phyloP scores from a whole-genome alignment of 1,140 invertebrate species.

The Bombyx mandarina region DNA sequence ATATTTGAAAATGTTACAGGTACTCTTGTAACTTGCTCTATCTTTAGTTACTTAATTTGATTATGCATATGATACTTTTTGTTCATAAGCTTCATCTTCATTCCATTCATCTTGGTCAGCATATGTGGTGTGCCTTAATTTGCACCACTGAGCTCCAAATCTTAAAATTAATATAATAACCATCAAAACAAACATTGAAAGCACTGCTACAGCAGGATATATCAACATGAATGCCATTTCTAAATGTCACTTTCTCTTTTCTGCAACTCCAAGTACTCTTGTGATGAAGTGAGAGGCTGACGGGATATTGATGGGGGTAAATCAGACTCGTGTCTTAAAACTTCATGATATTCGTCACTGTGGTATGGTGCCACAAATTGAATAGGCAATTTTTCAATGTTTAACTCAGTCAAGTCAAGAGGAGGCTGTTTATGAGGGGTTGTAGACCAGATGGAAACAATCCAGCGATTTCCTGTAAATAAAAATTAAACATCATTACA shows the following conservation, averaged over 20 bases:
- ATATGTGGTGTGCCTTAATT: constrained; percentile 76
- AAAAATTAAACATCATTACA: constrained; percentile 2
- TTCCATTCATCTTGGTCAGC: constrained; percentile 47
- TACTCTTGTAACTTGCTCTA: no score
- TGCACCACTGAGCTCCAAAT: constrained; percentile 78
- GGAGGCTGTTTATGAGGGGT: constrained; percentile 88
- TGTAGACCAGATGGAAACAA: constrained; percentile 85
- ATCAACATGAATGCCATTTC: constrained; percentile 80
- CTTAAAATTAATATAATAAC: constrained; percentile 83
- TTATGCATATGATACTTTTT: constrained; percentile 58
- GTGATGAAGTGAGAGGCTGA: constrained; percentile 52
- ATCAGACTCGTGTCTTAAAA: constrained; percentile 33
- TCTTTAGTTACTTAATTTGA: background rate
- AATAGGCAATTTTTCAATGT: constrained; percentile 60
- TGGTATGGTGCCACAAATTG: constrained; percentile 40
- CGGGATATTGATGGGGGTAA: constrained; percentile 42
- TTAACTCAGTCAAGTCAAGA: constrained; percentile 81
- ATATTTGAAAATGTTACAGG: background rate
- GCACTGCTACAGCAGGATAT: constrained; percentile 79
- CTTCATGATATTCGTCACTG: constrained; percentile 36
- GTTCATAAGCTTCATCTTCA: constrained; percentile 53
- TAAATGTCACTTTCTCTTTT: constrained; percentile 88
- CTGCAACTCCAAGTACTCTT: constrained; percentile 82
- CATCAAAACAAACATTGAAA: constrained; percentile 80
- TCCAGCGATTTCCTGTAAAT: constrained; percentile 83